Conservation (phyloP, 2,113 vertebrate genomes). For the Phoxinus phoxinus region DNA sequence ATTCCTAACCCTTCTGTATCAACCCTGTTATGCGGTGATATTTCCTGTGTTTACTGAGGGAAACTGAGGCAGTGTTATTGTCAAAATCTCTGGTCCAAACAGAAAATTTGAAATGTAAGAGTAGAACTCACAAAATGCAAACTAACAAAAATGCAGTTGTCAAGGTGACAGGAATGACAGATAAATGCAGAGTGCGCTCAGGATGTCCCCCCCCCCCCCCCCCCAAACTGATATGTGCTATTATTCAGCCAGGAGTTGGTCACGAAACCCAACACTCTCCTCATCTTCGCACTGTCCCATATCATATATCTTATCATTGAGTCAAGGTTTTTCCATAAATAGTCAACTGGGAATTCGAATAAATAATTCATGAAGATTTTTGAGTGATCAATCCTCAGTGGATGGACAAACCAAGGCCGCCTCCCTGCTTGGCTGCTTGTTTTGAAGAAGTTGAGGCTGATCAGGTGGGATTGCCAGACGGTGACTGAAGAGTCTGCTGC, state of each 20-base stretch:
- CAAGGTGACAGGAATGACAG: conserved; percentile 34
- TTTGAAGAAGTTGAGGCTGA: conserved; percentile 28
- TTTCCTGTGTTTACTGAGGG: too few species aligned
- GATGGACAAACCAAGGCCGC: conserved; percentile 33
- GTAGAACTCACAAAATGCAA: conserved; percentile 7
- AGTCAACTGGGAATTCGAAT: conserved; percentile 30
- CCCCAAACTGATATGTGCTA: not conserved
- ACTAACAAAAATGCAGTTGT: conserved; percentile 7
- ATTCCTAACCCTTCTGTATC: too few species aligned
- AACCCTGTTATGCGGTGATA: too few species aligned
- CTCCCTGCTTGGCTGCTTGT: conserved; percentile 20
- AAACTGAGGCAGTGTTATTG: too few species aligned
- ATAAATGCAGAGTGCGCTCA: not conserved
- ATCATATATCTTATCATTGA: conserved; percentile 30
- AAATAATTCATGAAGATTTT: conserved; percentile 47
- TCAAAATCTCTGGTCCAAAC: not conserved
- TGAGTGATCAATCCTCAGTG: conserved; percentile 33
- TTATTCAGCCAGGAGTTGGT: conserved; percentile 16
- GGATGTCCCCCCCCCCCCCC: not conserved
- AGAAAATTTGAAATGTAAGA: not conserved
- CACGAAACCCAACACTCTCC: conserved; percentile 20
- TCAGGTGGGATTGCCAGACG: conserved; percentile 24
- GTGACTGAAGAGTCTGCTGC: conserved; percentile 21
- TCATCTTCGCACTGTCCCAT: not conserved
- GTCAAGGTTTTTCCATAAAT: conserved; percentile 49